Base-by-base conservation (phyloP, 2,113 vertebrate genomes). In the Caranx ignobilis region DNA sequence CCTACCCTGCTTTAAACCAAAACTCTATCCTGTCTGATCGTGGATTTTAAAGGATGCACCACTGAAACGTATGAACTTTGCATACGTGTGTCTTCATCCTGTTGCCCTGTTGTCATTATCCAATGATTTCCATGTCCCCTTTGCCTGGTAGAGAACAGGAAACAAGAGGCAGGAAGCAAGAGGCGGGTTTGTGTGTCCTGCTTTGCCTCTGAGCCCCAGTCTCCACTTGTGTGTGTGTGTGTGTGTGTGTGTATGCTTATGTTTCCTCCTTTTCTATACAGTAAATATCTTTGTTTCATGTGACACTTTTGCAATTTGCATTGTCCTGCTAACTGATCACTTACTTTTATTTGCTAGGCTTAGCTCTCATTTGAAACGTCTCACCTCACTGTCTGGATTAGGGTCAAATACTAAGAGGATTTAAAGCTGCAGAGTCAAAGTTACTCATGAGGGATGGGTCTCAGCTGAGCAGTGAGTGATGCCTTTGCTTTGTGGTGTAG, bases 321-420 rank as follows among this genome's bases (percentile, higher is more conserved):
- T 76, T 52, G 31, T 32, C 37, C 9, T 63, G 18, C 8, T 12
- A 69, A 32, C 55, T 54, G 69, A 66, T 72, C n/a, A 35, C 80
- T 70, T 71, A 76, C 56, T 79, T 85, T 61, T 80, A 70, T 88
- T 84, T 77, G 70, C 65, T 11, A 60, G 62, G 34, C 52, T 73
- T 72, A 9, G 63, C 43, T 63, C 48, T 84, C 76, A 73, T 61
- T 76, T 60, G 82, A 71, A 62, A 66, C 21, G 26, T 81, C 76
- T 91, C 86, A 85, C 88, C 79, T 89, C 86, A 21, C 73, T 52
- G 65, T 81, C 71, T 83, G 93, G 94, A 92, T 93, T 94, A 91
- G 86, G 91, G 92, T 90, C 84, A 92, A 70, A 93, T 77, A 68
- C 82, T 93, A 93, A 94, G 88, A 93, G 90, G 93, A 92, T 94